A percentile compares a stretch with the other conserved stretches of the same genome.
Conservation (phyloP, 1,140 invertebrate genomes). For the Euschistus heros region DNA sequence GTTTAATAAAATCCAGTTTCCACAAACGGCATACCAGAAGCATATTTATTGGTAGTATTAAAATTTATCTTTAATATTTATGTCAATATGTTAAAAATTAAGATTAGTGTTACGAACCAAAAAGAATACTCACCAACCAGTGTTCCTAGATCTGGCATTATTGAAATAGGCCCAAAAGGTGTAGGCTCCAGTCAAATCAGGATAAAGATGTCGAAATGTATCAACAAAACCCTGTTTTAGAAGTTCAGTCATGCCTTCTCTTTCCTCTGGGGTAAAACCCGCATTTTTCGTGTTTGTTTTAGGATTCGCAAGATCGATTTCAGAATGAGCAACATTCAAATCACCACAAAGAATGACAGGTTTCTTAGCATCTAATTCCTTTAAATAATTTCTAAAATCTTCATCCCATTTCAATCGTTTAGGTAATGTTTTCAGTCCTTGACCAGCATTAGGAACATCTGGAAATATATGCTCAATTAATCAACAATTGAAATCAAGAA, state of each 20-base stretch:
- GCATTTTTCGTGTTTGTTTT: constrained; percentile 87
- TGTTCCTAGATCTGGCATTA: constrained; percentile 76
- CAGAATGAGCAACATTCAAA: constrained; percentile 91
- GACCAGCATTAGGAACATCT: constrained; percentile 58
- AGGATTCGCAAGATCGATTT: constrained; percentile 93
- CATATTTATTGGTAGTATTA: too few species aligned
- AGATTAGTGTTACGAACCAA: neutral
- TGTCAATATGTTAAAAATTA: too few species aligned
- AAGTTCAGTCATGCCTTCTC: constrained; percentile 79
- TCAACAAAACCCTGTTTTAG: constrained; percentile 74
- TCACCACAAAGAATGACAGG: constrained; percentile 93
- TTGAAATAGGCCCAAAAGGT: constrained; percentile 91
- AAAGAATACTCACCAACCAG: constrained; percentile 69
- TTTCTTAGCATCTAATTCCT: constrained; percentile 76
- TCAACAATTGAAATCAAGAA: neutral
- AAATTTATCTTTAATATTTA: too few species aligned
- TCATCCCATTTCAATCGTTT: constrained; percentile 88
- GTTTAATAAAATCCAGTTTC: too few species aligned
- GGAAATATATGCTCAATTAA: neutral
- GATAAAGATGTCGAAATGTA: constrained; percentile 79
- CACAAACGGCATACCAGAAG: too few species aligned
- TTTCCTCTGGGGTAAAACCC: constrained; percentile 90
- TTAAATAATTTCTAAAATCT: constrained; percentile 63
- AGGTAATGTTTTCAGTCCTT: constrained; percentile 70
- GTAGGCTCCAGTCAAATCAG: constrained; percentile 70